These are phyloP conservation scores for Craseonycteris thonglongyai DNA, from an alignment of 2,113 vertebrate species.

Conservation along the genomic window DNA sequence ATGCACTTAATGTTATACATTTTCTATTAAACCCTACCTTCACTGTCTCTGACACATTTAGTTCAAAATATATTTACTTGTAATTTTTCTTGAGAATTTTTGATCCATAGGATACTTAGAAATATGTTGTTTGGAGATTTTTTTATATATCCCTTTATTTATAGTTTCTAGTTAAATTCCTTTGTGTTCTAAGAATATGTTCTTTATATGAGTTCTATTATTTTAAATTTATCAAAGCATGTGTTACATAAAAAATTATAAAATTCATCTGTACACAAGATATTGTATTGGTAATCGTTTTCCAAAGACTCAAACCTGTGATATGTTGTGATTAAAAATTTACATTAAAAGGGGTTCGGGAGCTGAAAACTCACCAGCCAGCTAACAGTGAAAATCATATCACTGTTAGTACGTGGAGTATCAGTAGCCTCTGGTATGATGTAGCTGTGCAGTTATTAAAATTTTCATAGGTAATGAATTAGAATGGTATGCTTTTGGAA, in stretches of 20 bases:
- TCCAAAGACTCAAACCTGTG: not conserved
- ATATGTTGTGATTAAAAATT: not conserved
- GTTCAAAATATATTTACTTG: not conserved
- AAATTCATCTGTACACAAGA: not conserved
- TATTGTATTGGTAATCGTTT: not conserved
- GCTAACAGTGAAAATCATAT: not conserved
- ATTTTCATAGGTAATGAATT: not conserved
- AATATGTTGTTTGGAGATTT: not conserved
- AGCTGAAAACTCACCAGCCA: not conserved
- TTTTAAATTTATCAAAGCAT: not conserved
- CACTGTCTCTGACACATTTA: not conserved
- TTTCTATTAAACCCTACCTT: not conserved
- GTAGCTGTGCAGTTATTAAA: not conserved
- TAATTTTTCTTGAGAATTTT: not conserved
- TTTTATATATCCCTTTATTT: not conserved
- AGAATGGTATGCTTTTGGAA: not conserved
- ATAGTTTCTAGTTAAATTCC: not conserved
- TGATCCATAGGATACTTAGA: not conserved
- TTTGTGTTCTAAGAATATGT: not conserved
- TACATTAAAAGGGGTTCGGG: not conserved
- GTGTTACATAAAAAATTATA: not conserved
- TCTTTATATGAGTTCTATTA: not conserved
- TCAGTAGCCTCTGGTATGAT: not conserved
- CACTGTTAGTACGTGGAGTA: not conserved
- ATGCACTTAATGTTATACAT: not conserved